Base-by-base conservation (phyloP, 2,888 invertebrate species). In the Neocrepidodera transversa region DNA sequence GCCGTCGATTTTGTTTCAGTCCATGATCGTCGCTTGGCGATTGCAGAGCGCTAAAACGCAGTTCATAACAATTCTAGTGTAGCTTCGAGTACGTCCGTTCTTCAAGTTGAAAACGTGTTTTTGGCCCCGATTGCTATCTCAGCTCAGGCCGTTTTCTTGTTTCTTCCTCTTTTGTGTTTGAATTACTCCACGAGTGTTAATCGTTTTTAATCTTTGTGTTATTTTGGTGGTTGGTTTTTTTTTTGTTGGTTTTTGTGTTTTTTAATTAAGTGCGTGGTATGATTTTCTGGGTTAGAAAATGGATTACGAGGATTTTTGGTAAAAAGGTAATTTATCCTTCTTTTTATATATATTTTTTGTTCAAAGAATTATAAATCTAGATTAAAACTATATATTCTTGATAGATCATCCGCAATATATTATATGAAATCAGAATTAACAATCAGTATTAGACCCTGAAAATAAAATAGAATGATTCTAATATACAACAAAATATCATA, bases 221-320 rank as follows among this genome's bases (percentile, higher is more conserved):
- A 55, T 55, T 61, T 59, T 51, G 47, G 57, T 63, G 58, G 40
- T 62, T 58, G 55, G 56, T 60, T 52, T 60, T 60, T 55, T 62
- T 59, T 54, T 60, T 60, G 59, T 64, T 62, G 47, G 42, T n/a
- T 45, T 48, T 64, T 59, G 40, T 55, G 59, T 57, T 47, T 28
- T 13, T 32, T 52, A 5, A 13, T 14, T 28, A 35, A 54, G 60
- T 63, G 65, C 58, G 55, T 60, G 62, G 45, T 47, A 54, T 60
- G 54, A 36, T 58, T 54, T 38, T 51, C 30, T 57, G 52, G 23
- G 42, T 40, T 55, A 50, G 42, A 16, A 57, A 57, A 65, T 65
- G 65, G 65, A 65, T 63, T 65, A 63, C 38, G 56, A 61, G 42
- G 55, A 61, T 59, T 64, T 63, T 32, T 59, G 40, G 50, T 65